Percentiles rank a stretch among this genome's conserved stretches.
Conservation (phyloP, 2,888 invertebrate species). For the Eueremaeus valkanovi region DNA sequence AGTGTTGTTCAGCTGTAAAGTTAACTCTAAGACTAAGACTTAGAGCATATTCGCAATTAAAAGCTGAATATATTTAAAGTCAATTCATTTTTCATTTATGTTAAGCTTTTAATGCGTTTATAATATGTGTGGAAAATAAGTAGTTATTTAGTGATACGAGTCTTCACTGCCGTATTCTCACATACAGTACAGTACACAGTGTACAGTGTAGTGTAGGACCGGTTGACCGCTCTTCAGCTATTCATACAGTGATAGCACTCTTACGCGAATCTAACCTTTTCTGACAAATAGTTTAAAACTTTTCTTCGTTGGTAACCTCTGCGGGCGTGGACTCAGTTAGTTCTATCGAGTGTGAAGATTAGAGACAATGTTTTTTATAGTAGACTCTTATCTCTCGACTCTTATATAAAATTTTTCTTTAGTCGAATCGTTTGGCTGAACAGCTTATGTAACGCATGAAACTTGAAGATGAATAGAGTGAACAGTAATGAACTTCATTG, state of each 20-base stretch:
- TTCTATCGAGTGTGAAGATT: slow-evolving; percentile 23
- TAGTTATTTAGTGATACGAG: too few species aligned
- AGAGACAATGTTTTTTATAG: slow-evolving; percentile 5
- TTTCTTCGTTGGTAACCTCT: not conserved
- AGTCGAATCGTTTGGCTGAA: slow-evolving; percentile 11
- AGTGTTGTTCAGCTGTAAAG: not conserved
- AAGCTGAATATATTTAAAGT: not conserved
- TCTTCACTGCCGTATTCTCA: too few species aligned
- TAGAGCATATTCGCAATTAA: not conserved
- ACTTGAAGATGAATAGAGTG: not conserved
- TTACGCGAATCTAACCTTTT: slow-evolving; percentile 5
- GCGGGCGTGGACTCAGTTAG: slow-evolving; percentile 24
- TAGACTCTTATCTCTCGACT: not conserved
- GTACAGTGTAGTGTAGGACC: not conserved
- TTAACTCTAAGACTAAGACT: not conserved
- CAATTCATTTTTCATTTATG: not conserved
- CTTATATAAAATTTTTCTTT: slow-evolving; percentile 22
- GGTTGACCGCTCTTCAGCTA: slow-evolving; percentile 25
- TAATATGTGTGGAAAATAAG: not conserved
- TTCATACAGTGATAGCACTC: not conserved
- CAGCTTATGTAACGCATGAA: slow-evolving; percentile 17
- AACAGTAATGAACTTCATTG: slow-evolving; percentile 12
- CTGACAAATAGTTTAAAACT: slow-evolving; percentile 7
- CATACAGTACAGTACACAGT: too few species aligned
- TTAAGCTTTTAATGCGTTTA: slow-evolving; percentile 14